Conservation (phyloP, 2,113 vertebrate species). For the Ancistrus triradiatus region DNA sequence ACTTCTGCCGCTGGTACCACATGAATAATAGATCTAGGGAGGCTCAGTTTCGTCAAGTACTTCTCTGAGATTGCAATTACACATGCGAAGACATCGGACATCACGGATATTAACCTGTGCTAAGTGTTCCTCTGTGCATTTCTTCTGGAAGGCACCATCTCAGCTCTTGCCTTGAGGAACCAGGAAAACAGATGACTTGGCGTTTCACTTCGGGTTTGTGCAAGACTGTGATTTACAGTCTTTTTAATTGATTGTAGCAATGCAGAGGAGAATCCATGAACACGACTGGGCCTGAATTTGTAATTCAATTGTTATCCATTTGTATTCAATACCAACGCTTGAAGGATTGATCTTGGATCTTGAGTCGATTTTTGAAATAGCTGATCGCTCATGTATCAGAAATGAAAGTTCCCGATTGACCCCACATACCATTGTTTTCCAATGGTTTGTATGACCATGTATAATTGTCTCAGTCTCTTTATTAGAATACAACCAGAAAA, state of each 20-base stretch:
- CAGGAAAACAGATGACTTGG: constrained; percentile 9
- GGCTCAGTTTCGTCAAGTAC: constrained; percentile 4
- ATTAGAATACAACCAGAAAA: too few species aligned
- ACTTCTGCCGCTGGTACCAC: background rate
- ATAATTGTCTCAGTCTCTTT: too few species aligned
- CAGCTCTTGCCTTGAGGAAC: background rate
- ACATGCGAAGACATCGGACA: background rate
- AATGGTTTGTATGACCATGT: too few species aligned
- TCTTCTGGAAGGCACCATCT: too few species aligned
- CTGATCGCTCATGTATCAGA: too few species aligned
- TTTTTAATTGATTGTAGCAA: constrained; percentile 32
- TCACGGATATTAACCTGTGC: background rate
- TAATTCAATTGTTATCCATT: too few species aligned
- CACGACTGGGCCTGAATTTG: background rate
- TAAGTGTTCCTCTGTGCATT: background rate
- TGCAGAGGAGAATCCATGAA: constrained; percentile 34
- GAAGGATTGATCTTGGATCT: too few species aligned
- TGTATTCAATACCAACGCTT: too few species aligned
- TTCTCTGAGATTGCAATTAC: background rate
- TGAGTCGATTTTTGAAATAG: too few species aligned
- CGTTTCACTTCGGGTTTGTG: constrained; percentile 49
- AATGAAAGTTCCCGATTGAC: too few species aligned
- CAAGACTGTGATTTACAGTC: constrained; percentile 47
- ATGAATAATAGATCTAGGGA: constrained; percentile 20
- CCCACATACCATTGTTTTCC: too few species aligned